phyloP scores from a whole-genome alignment of 2,797 vertebrate genomes.

The Meriones psammophilus region DNA sequence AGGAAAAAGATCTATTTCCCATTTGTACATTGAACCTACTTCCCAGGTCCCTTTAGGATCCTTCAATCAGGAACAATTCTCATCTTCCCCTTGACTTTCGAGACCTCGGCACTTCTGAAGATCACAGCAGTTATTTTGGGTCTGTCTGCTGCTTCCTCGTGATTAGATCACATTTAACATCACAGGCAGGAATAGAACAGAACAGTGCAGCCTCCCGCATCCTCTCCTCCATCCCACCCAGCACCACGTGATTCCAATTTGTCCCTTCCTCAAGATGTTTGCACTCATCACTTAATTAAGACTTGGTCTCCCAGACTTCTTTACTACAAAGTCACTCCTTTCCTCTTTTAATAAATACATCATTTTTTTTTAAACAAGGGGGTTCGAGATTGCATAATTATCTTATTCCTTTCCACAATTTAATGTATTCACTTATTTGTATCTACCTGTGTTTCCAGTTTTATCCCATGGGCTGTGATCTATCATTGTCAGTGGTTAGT shows the following conservation, averaged over 20 bases:
- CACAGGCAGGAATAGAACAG: slow-evolving; percentile 62
- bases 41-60: not conserved
- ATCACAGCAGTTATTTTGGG: slow-evolving; percentile 67
- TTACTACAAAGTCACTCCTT: slow-evolving; percentile 20
- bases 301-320: not conserved
- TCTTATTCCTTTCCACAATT: not conserved
- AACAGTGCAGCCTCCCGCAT: not conserved
- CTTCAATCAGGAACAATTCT: not conserved
- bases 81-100: slow-evolving; percentile 35
- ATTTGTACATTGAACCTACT: not conserved
- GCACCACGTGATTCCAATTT: not conserved
- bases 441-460: not conserved
- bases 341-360: slow-evolving; percentile 40
- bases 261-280: slow-evolving; percentile 3
- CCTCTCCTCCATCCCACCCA: not conserved
- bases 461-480: not conserved
- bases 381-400: slow-evolving; percentile 11
- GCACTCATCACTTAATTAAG: slow-evolving; percentile 33
- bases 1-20: not conserved
- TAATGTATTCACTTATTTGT: not conserved
- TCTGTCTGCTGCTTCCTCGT: slow-evolving; percentile 57
- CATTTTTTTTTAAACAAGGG: slow-evolving; percentile 37
- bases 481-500: not conserved
- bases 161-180: slow-evolving; percentile 38
- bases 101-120: slow-evolving; percentile 51